Evolutionary conservation across 2,888 invertebrate genomes (phyloP).

Genomic region (Amblyjoppa proteus): DNA sequence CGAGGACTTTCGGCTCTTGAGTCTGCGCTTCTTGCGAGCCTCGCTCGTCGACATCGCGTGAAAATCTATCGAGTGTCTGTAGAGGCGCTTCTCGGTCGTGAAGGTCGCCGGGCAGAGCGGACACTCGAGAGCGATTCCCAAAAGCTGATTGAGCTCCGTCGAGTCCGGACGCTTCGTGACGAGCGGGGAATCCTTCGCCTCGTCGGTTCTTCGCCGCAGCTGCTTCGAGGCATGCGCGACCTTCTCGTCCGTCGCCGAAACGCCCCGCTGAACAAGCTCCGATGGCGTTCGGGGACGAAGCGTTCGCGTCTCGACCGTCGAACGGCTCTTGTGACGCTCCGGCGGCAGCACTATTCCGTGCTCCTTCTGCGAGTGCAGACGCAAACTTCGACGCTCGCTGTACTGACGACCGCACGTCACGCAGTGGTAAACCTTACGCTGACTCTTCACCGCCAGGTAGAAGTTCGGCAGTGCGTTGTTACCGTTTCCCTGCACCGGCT

Average conservation of each 20-base stretch:
- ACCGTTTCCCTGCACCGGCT: constrained; percentile 74
- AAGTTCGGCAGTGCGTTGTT: constrained; percentile 77
- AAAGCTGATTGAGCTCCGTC: background rate
- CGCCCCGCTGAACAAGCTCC: background rate
- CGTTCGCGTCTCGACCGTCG: constrained; percentile 20
- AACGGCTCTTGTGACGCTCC: constrained; percentile 25
- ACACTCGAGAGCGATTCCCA: background rate
- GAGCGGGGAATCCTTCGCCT: background rate
- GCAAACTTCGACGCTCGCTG: constrained; percentile 70
- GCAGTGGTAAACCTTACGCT: constrained; percentile 77
- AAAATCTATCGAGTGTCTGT: background rate
- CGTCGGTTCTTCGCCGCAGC: background rate
- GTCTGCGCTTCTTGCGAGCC: background rate
- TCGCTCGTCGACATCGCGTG: constrained; percentile 1
- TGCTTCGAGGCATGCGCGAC: background rate
- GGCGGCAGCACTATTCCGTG: constrained; percentile 76
- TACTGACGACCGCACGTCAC: constrained; percentile 77
- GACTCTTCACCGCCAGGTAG: constrained; percentile 76
- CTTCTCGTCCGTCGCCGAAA: constrained; percentile 7
- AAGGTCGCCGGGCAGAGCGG: background rate
- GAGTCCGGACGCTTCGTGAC: background rate
- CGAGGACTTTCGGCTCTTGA: background rate
- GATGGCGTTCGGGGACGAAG: constrained; percentile 11
- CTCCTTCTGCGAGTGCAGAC: constrained; percentile 73
- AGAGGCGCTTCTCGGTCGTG: background rate